phyloP scores from a whole-genome alignment of 2,113 vertebrate species.

The Lamprologus sp. region DNA sequence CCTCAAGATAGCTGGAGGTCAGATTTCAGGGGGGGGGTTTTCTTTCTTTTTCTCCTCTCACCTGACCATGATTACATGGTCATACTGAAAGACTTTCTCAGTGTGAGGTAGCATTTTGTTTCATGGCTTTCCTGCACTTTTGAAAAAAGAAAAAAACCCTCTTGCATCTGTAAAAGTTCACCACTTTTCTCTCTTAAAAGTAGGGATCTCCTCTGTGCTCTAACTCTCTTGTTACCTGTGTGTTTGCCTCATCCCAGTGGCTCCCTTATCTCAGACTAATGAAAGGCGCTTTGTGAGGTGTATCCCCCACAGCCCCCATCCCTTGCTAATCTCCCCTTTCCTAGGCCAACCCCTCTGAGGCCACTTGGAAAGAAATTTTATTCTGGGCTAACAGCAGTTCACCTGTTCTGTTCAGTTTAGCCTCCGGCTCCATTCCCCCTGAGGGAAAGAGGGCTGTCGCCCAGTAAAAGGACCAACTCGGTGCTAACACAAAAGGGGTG shows the following conservation, averaged over 20 bases:
- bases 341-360: constrained; percentile 32
- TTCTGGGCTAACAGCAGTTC: constrained; percentile 45
- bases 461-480: constrained; percentile 43
- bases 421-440: constrained; percentile 31
- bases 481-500: constrained; percentile 56
- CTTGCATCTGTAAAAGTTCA: constrained; percentile 28
- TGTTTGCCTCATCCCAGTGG: constrained; percentile 44
- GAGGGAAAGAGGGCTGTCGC: constrained; percentile 38
- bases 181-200: constrained; percentile 7
- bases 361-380: constrained; percentile 49
- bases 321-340: constrained; percentile 17
- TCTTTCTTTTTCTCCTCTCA: not conserved
- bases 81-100: constrained; percentile 26
- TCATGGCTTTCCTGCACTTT: constrained; percentile 1
- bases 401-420: constrained; percentile 46
- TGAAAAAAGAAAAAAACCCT: not conserved
- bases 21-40: constrained; percentile 38
- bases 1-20: constrained; percentile 96
- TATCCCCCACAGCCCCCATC: not conserved
- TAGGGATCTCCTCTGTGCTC: not conserved
- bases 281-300: constrained; percentile 71
- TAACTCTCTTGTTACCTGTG: constrained; percentile 37
- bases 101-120: not conserved
- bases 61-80: not conserved
- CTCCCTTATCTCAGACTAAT: constrained; percentile 53